A percentile compares a stretch with the other conserved stretches of the same genome.
phyloP scores from a whole-genome alignment of 2,888 invertebrate species.

The Drosophila koepferae region DNA sequence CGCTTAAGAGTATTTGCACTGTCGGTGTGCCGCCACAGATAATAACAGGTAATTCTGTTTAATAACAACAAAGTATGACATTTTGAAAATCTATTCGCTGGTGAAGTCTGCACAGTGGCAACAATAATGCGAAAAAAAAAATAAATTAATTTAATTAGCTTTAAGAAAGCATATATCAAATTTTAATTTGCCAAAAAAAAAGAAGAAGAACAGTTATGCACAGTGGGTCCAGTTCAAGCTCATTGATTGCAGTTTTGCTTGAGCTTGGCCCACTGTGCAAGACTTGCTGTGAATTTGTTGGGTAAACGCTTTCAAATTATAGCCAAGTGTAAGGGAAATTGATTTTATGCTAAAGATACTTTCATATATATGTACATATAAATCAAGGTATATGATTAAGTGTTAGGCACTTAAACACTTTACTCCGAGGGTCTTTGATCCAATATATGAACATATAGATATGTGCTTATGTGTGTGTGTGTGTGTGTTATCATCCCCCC shows the following conservation, averaged over 20 bases:
- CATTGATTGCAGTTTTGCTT: neutral
- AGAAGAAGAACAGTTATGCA: no score
- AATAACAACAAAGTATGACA: neutral
- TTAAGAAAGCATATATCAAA: neutral
- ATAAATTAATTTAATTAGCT: neutral
- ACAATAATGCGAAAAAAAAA: neutral
- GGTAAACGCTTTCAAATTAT: constrained; percentile 40
- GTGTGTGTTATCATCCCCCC: constrained; percentile 24
- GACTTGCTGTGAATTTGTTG: constrained; percentile 55
- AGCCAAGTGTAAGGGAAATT: constrained; percentile 18
- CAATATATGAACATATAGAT: neutral
- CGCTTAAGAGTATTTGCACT: constrained; percentile 21
- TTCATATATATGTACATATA: neutral
- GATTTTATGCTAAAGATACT: constrained; percentile 33
- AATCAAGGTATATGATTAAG: constrained; percentile 1
- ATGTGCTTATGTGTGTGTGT: neutral
- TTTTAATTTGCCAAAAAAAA: no score
- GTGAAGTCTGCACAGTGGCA: constrained; percentile 54
- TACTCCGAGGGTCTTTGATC: neutral
- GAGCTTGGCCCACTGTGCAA: constrained; percentile 32
- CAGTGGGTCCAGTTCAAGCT: no score
- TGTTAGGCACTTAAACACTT: neutral
- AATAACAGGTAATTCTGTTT: constrained; percentile 11
- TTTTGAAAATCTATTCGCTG: constrained; percentile 53
- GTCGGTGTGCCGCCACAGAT: constrained; percentile 26